phyloP scores from a whole-genome alignment of 2,797 vertebrate species.

The Aulostomus chinensis region DNA sequence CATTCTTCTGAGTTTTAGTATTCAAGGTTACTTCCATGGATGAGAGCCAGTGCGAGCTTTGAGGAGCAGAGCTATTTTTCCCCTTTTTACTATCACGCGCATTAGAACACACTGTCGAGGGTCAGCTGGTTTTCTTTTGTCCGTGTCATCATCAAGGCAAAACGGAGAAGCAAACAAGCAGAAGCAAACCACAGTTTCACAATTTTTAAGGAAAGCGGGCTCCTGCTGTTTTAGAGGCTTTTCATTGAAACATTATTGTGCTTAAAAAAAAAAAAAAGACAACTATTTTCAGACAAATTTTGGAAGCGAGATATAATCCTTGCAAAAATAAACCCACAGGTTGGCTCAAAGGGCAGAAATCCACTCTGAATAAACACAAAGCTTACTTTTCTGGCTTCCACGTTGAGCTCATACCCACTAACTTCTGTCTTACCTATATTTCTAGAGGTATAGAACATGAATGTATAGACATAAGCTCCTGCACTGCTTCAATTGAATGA shows the following conservation, averaged over 20 bases:
- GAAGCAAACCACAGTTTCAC: not conserved
- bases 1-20: slow-evolving; percentile 45
- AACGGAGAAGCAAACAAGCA: slow-evolving; percentile 9
- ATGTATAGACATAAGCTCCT: no score
- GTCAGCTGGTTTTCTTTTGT: slow-evolving; percentile 23
- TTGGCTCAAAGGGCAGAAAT: no score
- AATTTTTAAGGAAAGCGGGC: slow-evolving; percentile 25
- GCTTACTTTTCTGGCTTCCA: no score
- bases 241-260: slow-evolving; percentile 3
- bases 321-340: no score
- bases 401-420: no score
- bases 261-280: no score
- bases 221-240: slow-evolving; percentile 28
- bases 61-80: slow-evolving; percentile 33
- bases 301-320: no score
- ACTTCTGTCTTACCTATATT: not conserved
- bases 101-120: slow-evolving; percentile 25
- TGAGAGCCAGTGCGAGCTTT: slow-evolving; percentile 34
- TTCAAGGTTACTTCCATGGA: slow-evolving; percentile 59
- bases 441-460: no score
- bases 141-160: slow-evolving; percentile 15
- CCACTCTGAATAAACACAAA: no score
- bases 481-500: slow-evolving; percentile 35
- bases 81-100: slow-evolving; percentile 17
- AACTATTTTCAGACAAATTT: no score